phyloP scores from a whole-genome alignment of 2,888 invertebrate species.

The Urechis unicinctus region DNA sequence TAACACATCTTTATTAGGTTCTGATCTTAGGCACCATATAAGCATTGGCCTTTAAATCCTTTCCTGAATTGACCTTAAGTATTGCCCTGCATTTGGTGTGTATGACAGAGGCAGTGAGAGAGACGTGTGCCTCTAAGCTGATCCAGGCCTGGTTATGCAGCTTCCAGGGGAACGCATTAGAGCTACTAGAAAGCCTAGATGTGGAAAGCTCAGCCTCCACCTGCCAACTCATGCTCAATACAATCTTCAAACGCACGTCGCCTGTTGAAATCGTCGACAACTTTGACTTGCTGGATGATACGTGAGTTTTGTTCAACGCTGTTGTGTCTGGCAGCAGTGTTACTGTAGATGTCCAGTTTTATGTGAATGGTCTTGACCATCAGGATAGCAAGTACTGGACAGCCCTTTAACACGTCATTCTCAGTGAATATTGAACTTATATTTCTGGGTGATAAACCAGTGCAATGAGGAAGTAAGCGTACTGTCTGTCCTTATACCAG shows the following conservation, averaged over 20 bases:
- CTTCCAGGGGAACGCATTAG: constrained; percentile 65
- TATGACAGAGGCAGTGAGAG: constrained; percentile 45
- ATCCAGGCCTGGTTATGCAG: constrained; percentile 71
- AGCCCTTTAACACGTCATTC: too few species aligned
- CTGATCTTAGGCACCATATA: too few species aligned
- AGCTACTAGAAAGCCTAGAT: constrained; percentile 69
- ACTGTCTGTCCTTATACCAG: too few species aligned
- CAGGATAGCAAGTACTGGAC: too few species aligned
- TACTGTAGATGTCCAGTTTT: background rate
- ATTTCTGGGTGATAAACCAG: too few species aligned
- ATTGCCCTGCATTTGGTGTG: too few species aligned
- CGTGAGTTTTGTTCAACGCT: constrained; percentile 24
- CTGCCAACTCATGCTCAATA: constrained; percentile 55
- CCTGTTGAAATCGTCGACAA: constrained; percentile 31
- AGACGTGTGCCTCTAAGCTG: constrained; percentile 37
- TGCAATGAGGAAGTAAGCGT: too few species aligned
- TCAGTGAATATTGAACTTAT: too few species aligned
- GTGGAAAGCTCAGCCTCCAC: constrained; percentile 62
- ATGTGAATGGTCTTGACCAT: background rate
- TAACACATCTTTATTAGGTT: too few species aligned
- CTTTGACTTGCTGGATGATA: constrained; percentile 40
- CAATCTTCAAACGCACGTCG: constrained; percentile 56
- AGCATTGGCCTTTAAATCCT: too few species aligned
- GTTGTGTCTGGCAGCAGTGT: background rate
- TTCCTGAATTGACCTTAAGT: too few species aligned